These are phyloP conservation scores for Notarius lentiginosus DNA, from an alignment of 2,113 vertebrate species.

Conservation along the genomic window DNA sequence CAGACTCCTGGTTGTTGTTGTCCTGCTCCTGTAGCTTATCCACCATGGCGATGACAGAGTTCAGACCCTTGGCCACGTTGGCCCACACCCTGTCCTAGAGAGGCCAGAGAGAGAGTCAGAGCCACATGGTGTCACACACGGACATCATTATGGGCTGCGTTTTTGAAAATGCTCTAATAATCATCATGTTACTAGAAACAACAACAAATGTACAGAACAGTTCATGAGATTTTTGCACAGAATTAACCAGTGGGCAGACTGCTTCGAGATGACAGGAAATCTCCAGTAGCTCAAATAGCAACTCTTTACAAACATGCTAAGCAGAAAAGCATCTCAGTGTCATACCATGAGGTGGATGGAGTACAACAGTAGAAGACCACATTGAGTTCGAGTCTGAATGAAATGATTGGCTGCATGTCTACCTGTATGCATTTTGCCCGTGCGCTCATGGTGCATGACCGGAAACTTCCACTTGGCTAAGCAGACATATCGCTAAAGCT, in stretches of 20 bases:
- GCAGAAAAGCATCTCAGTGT: not conserved
- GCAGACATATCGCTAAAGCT: no score
- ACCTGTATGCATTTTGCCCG: no score
- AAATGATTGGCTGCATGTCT: no score
- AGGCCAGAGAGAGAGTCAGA: conserved; percentile 59
- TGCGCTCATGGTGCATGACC: no score
- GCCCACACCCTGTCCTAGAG: conserved; percentile 96
- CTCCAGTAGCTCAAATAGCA: not conserved
- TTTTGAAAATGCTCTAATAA: not conserved
- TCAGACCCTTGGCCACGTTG: conserved; percentile 90
- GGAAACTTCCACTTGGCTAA: no score
- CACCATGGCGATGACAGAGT: conserved; percentile 92
- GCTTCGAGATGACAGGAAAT: not conserved
- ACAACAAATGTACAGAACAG: not conserved
- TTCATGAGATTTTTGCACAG: not conserved
- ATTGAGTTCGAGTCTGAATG: not conserved
- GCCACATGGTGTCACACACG: conserved; percentile 9
- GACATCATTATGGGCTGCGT: not conserved
- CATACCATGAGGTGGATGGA: not conserved
- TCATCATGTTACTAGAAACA: not conserved
- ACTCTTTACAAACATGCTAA: not conserved
- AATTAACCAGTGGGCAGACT: not conserved
- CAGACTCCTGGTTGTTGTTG: conserved; percentile 58
- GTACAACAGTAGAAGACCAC: not conserved
- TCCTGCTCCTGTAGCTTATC: conserved; percentile 87